Conservation (phyloP, 1,140 invertebrate genomes). For the Drosophila pectinifera region DNA sequence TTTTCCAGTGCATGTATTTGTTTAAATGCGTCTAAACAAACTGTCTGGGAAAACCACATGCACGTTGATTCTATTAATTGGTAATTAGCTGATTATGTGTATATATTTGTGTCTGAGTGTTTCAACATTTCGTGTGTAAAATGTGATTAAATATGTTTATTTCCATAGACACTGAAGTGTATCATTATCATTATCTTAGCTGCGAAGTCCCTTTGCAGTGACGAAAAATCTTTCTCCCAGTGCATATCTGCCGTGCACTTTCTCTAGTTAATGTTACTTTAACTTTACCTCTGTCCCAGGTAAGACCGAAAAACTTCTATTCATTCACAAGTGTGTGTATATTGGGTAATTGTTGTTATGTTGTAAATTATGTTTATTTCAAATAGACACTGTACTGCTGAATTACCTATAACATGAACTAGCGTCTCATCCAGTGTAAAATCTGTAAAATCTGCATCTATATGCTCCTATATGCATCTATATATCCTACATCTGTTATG, state of each 20-base stretch:
- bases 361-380: constrained; percentile 8
- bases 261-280: not conserved
- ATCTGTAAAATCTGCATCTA: constrained; percentile 1
- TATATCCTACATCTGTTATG: not conserved
- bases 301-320: constrained; percentile 4
- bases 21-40: not conserved
- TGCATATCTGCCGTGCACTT: constrained; percentile 3
- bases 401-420: constrained; percentile 16
- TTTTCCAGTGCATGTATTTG: constrained; percentile 4
- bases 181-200: not conserved
- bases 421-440: constrained; percentile 21
- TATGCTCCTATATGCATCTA: no score
- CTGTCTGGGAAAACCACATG: constrained; percentile 1
- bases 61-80: not conserved
- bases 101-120: not conserved
- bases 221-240: constrained; percentile 2
- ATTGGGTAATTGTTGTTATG: not conserved
- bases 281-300: not conserved
- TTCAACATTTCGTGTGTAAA: not conserved
- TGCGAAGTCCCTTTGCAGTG: not conserved
- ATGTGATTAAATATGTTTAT: constrained; percentile 3
- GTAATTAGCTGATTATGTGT: not conserved
- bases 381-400: constrained; percentile 4
- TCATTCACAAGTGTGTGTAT: not conserved
- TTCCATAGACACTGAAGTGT: constrained; percentile 4